phyloP scores from a whole-genome alignment of 2,888 invertebrate genomes.

The Lampropteryx suffumata region DNA sequence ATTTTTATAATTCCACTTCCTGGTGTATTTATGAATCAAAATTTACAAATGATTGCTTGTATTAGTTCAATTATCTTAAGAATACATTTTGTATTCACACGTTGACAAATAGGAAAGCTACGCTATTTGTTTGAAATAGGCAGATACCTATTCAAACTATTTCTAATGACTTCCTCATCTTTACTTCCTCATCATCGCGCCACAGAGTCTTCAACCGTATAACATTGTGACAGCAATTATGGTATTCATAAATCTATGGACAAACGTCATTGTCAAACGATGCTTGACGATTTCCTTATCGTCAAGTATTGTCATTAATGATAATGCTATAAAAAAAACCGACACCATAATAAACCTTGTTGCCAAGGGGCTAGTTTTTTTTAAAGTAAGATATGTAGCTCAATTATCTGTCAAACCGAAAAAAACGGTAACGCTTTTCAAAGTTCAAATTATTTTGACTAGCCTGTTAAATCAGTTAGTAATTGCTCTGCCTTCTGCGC shows the following conservation, averaged over 20 bases:
- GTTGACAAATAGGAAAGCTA: slow-evolving; percentile 8
- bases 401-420: no score
- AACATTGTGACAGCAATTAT: slow-evolving; percentile 17
- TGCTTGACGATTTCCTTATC: slow-evolving; percentile 13
- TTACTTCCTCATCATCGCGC: slow-evolving; percentile 19
- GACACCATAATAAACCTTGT: no score
- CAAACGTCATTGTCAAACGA: slow-evolving; percentile 1
- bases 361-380: no score
- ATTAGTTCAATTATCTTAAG: background rate
- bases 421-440: no score
- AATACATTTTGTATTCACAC: background rate
- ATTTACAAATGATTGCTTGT: no score
- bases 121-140: background rate
- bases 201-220: background rate
- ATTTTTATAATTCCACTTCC: no score
- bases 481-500: no score
- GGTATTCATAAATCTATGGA: slow-evolving; percentile 18
- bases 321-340: no score
- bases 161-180: slow-evolving; percentile 18
- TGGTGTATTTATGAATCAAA: no score
- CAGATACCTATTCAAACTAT: slow-evolving; percentile 10
- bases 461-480: no score
- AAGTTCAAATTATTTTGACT: no score
- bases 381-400: no score
- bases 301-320: background rate